A percentile compares a stretch with the other conserved stretches of the same genome.
phyloP scores from a whole-genome alignment of 2,888 invertebrate genomes.

The Aphodius granarius region DNA sequence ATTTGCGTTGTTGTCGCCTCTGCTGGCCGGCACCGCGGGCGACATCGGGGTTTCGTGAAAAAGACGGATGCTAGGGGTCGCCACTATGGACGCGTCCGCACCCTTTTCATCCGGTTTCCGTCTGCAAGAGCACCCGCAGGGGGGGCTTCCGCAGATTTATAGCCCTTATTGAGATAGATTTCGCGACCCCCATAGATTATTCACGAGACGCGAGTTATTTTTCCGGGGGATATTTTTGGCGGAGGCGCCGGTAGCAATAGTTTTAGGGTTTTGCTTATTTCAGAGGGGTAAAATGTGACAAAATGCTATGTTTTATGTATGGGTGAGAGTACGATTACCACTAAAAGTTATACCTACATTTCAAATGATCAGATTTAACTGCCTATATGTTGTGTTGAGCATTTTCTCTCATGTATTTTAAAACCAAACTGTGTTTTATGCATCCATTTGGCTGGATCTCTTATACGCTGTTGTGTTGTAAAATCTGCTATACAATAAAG shows the following conservation, averaged over 20 bases:
- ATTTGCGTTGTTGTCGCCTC: conserved; percentile 41
- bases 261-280: too few species aligned
- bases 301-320: too few species aligned
- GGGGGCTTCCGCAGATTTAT: conserved; percentile 22
- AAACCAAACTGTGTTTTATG: too few species aligned
- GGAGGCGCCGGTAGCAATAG: not conserved
- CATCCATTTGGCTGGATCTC: too few species aligned
- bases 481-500: too few species aligned
- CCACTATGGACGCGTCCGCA: conserved; percentile 22
- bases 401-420: too few species aligned
- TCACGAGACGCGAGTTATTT: conserved; percentile 9
- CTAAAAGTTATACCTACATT: too few species aligned
- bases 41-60: conserved; percentile 7
- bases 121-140: not conserved
- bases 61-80: not conserved
- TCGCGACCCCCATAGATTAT: conserved; percentile 22
- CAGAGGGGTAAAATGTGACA: not conserved
- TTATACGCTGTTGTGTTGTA: too few species aligned
- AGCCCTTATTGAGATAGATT: conserved; percentile 22
- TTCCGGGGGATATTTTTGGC: not conserved
- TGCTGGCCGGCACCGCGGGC: conserved; percentile 26
- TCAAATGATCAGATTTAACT: too few species aligned
- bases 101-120: conserved; percentile 14
- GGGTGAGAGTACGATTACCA: too few species aligned
- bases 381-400: too few species aligned